A percentile compares a stretch with the other conserved stretches of the same genome.
phyloP scores from a whole-genome alignment of 1,140 invertebrate species.

The Hydropsyche tenuis region DNA sequence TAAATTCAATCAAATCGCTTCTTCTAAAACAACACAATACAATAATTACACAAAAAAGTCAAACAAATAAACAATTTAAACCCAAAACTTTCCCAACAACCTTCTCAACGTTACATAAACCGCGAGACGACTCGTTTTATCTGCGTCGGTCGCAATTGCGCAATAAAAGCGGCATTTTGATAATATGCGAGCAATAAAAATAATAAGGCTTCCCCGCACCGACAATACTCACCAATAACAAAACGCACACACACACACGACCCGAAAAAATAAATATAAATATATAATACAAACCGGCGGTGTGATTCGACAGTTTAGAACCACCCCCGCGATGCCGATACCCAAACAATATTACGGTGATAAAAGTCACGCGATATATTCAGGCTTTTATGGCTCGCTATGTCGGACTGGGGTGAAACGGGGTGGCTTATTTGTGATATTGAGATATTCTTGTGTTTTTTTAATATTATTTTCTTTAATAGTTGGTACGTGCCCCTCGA shows the following conservation, averaged over 20 bases:
- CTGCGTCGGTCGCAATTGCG: conserved; percentile 17
- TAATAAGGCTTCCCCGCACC: conserved; percentile 1
- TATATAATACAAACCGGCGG: background rate
- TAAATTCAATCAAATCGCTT: no score
- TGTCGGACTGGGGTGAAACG: conserved; percentile 16
- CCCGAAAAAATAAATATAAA: no score
- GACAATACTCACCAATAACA: no score
- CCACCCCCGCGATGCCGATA: conserved; percentile 36
- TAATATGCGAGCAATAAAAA: conserved; percentile 29
- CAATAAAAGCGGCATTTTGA: conserved; percentile 22
- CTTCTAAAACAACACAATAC: no score
- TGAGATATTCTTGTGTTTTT: conserved; percentile 28
- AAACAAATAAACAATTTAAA: no score
- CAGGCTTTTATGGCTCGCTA: conserved; percentile 31
- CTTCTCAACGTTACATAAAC: no score
- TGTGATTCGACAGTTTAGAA: conserved; percentile 24
- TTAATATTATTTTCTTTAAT: conserved; percentile 7
- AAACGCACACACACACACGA: no score
- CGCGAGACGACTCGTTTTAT: conserved; percentile 1
- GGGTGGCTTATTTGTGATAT: conserved; percentile 31
- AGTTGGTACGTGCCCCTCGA: background rate
- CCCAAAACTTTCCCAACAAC: no score
- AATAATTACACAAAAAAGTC: no score
- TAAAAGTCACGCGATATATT: conserved; percentile 47
- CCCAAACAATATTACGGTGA: conserved; percentile 46